phyloP scores from a whole-genome alignment of 2,113 vertebrate species.

The Argyrosomus japonicus region DNA sequence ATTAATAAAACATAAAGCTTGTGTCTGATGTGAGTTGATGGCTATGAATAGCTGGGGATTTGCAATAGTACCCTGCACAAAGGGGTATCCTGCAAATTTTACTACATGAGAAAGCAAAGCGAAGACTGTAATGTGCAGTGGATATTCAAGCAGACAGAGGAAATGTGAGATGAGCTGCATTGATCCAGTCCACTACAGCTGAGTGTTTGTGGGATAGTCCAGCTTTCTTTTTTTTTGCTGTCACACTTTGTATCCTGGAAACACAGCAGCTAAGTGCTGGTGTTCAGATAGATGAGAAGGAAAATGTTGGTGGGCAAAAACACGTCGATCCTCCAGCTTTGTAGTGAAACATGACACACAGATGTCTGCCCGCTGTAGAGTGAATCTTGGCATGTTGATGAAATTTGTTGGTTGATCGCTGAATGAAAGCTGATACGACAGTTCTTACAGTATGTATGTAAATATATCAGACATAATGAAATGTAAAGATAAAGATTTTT shows the following conservation, averaged over 20 bases:
- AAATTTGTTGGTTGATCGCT: not conserved
- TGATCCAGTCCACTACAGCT: constrained; percentile 57
- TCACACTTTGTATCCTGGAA: constrained; percentile 41
- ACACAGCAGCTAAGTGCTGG: constrained; percentile 31
- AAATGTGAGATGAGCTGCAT: constrained; percentile 65
- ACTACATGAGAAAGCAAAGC: constrained; percentile 7
- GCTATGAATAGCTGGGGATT: not conserved
- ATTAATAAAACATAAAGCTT: not conserved
- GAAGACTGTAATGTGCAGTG: constrained; percentile 2
- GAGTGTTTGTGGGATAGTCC: constrained; percentile 51
- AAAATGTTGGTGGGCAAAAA: constrained; percentile 23
- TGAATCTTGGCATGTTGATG: not conserved
- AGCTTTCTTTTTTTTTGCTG: constrained; percentile 12
- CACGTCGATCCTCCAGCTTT: constrained; percentile 1
- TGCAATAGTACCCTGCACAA: not conserved
- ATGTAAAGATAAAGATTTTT: not conserved
- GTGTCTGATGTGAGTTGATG: not conserved
- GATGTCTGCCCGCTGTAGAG: not conserved
- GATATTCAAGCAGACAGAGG: constrained; percentile 32
- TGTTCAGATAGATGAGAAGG: constrained; percentile 16
- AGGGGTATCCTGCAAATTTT: not conserved
- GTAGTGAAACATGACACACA: constrained; percentile 40
- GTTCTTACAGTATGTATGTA: not conserved
- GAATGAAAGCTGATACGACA: not conserved
- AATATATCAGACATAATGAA: not conserved